Conservation (phyloP, 2,113 vertebrate genomes). For the Zapornia atra region DNA sequence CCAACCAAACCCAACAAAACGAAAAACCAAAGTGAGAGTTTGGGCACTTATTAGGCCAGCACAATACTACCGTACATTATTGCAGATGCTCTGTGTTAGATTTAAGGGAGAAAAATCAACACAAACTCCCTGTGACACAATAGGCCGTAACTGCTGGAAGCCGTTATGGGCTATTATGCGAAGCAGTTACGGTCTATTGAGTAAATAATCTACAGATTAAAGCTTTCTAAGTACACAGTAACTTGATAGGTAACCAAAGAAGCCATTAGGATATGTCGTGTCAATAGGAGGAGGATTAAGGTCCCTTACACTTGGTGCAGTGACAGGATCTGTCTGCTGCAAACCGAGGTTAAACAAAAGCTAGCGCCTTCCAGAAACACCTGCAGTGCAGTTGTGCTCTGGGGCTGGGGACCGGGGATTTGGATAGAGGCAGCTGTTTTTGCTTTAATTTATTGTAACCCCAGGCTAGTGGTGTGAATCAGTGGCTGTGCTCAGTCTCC, state of each 20-base stretch:
- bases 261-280: constrained; percentile 3
- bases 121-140: constrained; percentile 1
- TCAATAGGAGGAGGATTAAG: constrained; percentile 53
- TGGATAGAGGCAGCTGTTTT: background rate
- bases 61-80: background rate
- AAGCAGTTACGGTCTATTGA: constrained; percentile 43
- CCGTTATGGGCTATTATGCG: background rate
- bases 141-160: background rate
- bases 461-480: background rate
- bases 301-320: background rate
- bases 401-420: background rate
- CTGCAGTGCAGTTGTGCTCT: background rate
- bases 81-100: background rate
- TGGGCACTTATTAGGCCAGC: background rate
- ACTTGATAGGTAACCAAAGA: constrained; percentile 50
- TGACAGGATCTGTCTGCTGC: background rate
- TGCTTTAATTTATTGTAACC: background rate
- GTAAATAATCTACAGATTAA: constrained; percentile 68
- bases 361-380: background rate
- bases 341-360: background rate
- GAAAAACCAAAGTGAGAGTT: background rate
- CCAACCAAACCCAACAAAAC: background rate
- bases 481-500: fast-evolving
- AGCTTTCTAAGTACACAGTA: constrained; percentile 46
- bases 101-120: background rate